phyloP scores from a whole-genome alignment of 1,140 invertebrate genomes.

The Drepana arcuata region DNA sequence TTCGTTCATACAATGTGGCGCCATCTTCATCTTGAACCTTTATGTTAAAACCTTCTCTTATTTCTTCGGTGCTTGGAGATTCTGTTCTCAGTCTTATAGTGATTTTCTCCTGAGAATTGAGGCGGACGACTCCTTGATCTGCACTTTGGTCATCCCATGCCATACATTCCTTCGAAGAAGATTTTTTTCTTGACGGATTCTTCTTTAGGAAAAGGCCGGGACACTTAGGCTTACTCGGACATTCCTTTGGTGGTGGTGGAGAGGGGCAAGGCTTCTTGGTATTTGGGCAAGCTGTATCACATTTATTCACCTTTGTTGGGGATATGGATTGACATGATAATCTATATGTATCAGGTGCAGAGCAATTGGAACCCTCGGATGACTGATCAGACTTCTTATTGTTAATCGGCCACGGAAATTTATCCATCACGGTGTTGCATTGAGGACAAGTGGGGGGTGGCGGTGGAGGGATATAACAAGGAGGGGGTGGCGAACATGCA shows the following conservation, averaged over 20 bases:
- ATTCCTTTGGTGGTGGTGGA: not conserved
- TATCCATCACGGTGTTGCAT: no score
- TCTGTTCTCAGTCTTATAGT: constrained; percentile 24
- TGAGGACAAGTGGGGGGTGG: not conserved
- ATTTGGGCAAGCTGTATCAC: constrained; percentile 6
- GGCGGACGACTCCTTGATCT: no score
- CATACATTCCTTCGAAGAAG: constrained; percentile 9
- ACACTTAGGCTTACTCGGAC: constrained; percentile 9
- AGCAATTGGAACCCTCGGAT: no score
- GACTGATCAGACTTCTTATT: constrained; percentile 10
- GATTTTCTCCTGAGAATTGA: constrained; percentile 31
- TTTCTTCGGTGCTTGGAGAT: constrained; percentile 30
- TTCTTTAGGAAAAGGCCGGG: constrained; percentile 24
- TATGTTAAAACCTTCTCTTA: constrained; percentile 29
- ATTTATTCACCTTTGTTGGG: not conserved
- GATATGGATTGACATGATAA: not conserved
- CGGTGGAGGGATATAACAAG: not conserved
- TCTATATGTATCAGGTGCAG: no score
- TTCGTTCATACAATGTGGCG: constrained; percentile 36
- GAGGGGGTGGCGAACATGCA: not conserved
- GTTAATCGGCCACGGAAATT: constrained; percentile 11
- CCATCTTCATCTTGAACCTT: constrained; percentile 43
- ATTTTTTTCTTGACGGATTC: constrained; percentile 14
- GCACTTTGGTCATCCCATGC: no score
- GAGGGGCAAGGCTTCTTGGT: constrained; percentile 3